Evolutionary conservation across 2,797 vertebrate genomes (phyloP).

Genomic region (Rallus crepitans): DNA sequence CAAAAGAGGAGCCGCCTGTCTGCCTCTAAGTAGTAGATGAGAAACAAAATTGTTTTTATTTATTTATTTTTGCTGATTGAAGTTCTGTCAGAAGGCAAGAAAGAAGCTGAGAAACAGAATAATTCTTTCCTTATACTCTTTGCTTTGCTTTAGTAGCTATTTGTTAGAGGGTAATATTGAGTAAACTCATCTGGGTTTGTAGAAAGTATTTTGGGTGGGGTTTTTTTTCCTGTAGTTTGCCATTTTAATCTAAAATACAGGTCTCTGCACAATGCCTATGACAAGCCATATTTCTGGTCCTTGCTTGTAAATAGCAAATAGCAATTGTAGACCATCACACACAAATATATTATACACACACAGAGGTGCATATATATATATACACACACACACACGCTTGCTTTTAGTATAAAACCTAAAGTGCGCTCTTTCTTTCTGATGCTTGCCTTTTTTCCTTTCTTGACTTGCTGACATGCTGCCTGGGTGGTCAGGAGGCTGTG

Average conservation of each 20-base stretch:
- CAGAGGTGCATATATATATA: too few relatives aligned
- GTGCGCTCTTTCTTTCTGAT: not conserved
- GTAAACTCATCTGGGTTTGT: not conserved
- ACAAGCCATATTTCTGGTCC: not conserved
- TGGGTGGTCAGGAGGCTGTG: accelerated
- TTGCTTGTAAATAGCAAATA: not conserved
- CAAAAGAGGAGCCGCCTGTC: not conserved
- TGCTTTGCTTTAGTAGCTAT: not conserved
- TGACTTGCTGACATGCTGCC: not conserved
- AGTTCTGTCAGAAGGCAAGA: not conserved
- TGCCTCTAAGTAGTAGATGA: not conserved
- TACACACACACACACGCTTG: not conserved
- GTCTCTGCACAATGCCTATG: not conserved
- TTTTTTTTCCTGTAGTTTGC: not conserved
- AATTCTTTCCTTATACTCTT: not conserved
- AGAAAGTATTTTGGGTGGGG: not conserved
- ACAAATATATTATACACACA: too few relatives aligned
- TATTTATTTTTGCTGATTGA: not conserved
- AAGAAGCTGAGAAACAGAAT: not conserved
- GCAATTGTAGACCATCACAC: too few relatives aligned
- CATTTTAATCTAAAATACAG: not conserved
- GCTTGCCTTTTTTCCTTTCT: not conserved
- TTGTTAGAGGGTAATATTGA: not conserved
- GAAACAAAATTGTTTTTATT: not conserved
- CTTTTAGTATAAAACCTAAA: not conserved